Percentiles rank a stretch among this genome's conserved stretches.
phyloP scores from a whole-genome alignment of 2,113 vertebrate species.

The Carettochelys insculpta region DNA sequence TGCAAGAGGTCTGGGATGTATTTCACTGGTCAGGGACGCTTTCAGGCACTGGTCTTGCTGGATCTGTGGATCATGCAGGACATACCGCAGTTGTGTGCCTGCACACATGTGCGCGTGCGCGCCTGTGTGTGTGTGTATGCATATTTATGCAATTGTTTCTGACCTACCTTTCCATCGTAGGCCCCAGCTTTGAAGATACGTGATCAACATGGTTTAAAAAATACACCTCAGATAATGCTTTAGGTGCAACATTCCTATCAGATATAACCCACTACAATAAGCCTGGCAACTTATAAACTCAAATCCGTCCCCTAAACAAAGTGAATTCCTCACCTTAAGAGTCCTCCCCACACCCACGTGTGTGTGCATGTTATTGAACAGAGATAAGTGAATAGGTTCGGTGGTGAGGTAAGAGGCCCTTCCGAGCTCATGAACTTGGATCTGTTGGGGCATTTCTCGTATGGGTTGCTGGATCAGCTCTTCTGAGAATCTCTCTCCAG shows the following conservation, averaged over 20 bases:
- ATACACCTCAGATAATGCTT: neutral
- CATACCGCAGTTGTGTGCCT: rapidly evolving
- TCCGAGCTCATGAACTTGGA: rapidly evolving
- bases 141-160: neutral
- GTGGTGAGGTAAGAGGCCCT: neutral
- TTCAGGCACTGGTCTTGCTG: neutral
- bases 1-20: rapidly evolving
- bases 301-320: neutral
- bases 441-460: neutral
- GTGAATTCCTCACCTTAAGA: neutral
- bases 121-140: neutral
- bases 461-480: neutral
- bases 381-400: neutral
- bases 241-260: neutral
- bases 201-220: neutral
- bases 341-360: neutral
- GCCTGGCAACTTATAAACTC: neutral
- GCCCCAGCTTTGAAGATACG: neutral
- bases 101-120: no score
- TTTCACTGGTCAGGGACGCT: neutral
- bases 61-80: neutral
- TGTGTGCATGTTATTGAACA: neutral
- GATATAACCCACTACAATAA: neutral
- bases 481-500: neutral
- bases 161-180: neutral